Evolutionary conservation across 1,140 invertebrate species (phyloP).

Genomic region (Aphelenchoides besseyi): DNA sequence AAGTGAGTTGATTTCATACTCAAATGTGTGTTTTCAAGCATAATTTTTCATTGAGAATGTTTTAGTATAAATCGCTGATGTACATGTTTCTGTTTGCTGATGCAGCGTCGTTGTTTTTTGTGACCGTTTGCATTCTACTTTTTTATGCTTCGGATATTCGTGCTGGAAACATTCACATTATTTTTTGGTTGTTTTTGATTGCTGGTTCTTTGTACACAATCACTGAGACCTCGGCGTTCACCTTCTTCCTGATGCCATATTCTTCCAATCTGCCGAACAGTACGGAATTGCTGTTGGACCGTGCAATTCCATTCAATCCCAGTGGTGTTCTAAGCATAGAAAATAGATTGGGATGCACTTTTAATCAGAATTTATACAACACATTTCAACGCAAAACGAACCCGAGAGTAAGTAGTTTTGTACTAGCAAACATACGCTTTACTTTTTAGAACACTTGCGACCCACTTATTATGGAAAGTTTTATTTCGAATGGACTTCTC

Average conservation of each 20-base stretch:
- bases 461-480: slow-evolving; percentile 42
- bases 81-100: slow-evolving; percentile 51
- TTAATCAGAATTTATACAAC: slow-evolving; percentile 58
- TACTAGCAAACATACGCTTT: too few species aligned
- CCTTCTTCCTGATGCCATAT: slow-evolving; percentile 44
- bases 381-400: slow-evolving; percentile 51
- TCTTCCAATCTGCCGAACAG: slow-evolving; percentile 40
- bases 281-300: slow-evolving; percentile 51
- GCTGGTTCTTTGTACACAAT: slow-evolving; percentile 42
- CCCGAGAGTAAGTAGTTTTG: slow-evolving; percentile 45
- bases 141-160: slow-evolving; percentile 49
- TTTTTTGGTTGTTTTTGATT: slow-evolving; percentile 55
- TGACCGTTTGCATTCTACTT: slow-evolving; percentile 42
- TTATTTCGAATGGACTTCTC: slow-evolving; percentile 42
- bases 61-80: slow-evolving; percentile 58
- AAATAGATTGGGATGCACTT: slow-evolving; percentile 53
- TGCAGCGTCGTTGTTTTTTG: slow-evolving; percentile 42
- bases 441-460: slow-evolving; percentile 57
- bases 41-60: slow-evolving; percentile 30
- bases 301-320: slow-evolving; percentile 52
- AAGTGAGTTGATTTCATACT: slow-evolving; percentile 24
- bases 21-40: neutral
- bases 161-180: slow-evolving; percentile 26
- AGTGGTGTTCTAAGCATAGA: slow-evolving; percentile 55
- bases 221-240: slow-evolving; percentile 44